Evolutionary conservation across 2,888 invertebrate species (phyloP), one percentile per base, ranked within the genome.

Genomic region (Drosophila acutilabella): DNA sequence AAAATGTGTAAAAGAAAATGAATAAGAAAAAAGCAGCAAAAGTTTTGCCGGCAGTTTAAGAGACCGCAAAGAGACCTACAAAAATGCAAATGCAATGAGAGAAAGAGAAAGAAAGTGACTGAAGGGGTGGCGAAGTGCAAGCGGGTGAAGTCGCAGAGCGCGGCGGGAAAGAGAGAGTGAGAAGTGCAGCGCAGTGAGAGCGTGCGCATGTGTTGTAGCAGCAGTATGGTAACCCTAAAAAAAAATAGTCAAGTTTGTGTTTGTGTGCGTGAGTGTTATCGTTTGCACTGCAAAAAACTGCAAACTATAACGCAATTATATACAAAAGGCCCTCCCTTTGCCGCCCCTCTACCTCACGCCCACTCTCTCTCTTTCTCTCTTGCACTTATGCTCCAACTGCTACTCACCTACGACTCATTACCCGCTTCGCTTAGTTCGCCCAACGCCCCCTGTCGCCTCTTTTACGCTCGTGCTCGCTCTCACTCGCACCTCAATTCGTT

Each of bases 231-330:
- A 64, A 87, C 82, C 81, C 85, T 74, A 73, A 80, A 81, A 80
- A 81, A 58, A 51, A 40, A 41, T 13, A 36, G 42, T 42, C n/a
- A 64, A 33, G 66, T 57, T 66, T 36, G 58, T 57, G 47, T 38
- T 52, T 38, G 44, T 44, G 71, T 56, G 71, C 65, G 79, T 81
- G 78, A 70, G 70, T 80, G 76, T 83, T 80, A 79, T 75, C 80
- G 82, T 69, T 71, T 47, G 67, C 67, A 73, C 33, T 62, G 68
- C 74, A 64, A 74, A 74, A 67, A 81, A 80, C 80, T 74, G 72
- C 79, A 80, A 84, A 81, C 82, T 83, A 79, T 82, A 83, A 83
- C 79, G 85, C 81, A 83, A 85, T 85, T 81, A 85, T 79, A 80
- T 80, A 74, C 74, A 71, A 50, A 52, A 20, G 26, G 14, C 30